A percentile compares a stretch with the other conserved stretches of the same genome.
Conservation (phyloP, 2,797 vertebrate genomes). For the Acipenser transmontanus region DNA sequence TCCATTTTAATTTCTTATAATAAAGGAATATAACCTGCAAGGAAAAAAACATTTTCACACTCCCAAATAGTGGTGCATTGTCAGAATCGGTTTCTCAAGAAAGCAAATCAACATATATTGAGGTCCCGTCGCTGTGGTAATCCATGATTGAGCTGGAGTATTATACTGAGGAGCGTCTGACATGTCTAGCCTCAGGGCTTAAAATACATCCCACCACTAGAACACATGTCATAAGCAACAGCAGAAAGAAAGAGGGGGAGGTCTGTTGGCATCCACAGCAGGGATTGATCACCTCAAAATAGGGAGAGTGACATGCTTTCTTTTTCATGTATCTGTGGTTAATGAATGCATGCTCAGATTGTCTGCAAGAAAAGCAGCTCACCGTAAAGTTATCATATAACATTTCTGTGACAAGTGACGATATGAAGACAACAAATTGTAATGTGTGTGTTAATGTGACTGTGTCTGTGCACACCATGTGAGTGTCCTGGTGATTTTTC, state of each 20-base stretch:
- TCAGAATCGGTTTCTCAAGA: slow-evolving; percentile 2
- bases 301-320: neutral
- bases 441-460: too few relatives aligned
- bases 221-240: neutral
- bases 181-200: neutral
- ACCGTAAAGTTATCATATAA: too few relatives aligned
- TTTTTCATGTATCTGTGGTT: too few relatives aligned
- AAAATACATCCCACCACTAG: neutral
- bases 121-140: neutral
- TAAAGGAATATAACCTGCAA: neutral
- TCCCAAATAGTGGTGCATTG: neutral
- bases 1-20: neutral
- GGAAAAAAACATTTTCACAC: neutral
- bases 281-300: neutral
- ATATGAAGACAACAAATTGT: too few relatives aligned
- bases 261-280: neutral
- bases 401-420: too few relatives aligned
- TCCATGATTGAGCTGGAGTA: slow-evolving; percentile 6
- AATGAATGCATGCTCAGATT: too few relatives aligned
- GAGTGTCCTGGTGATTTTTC: neutral
- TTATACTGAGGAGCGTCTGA: slow-evolving; percentile 8
- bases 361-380: too few relatives aligned
- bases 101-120: slow-evolving; percentile 5
- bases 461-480: too few relatives aligned
- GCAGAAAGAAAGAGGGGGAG: neutral